A percentile compares a stretch with the other conserved stretches of the same genome.
These are phyloP conservation scores for Periophthalmodon schlosseri DNA, from an alignment of 2,113 vertebrate genomes.

Conservation along the genomic window DNA sequence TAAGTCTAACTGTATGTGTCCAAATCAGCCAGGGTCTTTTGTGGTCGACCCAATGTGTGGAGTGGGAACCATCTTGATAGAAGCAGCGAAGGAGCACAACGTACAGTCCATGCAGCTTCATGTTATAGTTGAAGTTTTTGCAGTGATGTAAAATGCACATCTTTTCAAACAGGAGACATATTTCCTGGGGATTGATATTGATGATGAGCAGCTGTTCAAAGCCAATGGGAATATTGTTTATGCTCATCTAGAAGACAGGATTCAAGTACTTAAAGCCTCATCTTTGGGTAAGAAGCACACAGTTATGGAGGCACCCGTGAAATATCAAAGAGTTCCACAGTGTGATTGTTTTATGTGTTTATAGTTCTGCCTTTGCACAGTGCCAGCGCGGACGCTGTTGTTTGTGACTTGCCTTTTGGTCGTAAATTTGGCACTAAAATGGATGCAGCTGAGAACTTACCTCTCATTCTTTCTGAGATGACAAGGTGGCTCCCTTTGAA, in stretches of 20 bases:
- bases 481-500: slow-evolving; percentile 79
- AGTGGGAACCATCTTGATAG: slow-evolving; percentile 87
- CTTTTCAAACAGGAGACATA: slow-evolving; percentile 71
- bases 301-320: not conserved
- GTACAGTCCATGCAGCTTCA: slow-evolving; percentile 56
- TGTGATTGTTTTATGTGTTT: slow-evolving; percentile 28
- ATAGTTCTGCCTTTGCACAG: slow-evolving; percentile 82
- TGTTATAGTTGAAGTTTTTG: not conserved
- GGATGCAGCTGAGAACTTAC: slow-evolving; percentile 74
- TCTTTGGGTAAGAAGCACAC: slow-evolving; percentile 75
- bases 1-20: not conserved
- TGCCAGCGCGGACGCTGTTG: slow-evolving; percentile 79
- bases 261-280: slow-evolving; percentile 84
- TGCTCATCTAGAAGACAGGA: slow-evolving; percentile 74
- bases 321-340: not conserved
- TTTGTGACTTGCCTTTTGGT: slow-evolving; percentile 93
- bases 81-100: slow-evolving; percentile 88
- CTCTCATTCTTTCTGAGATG: slow-evolving; percentile 84
- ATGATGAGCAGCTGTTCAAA: slow-evolving; percentile 81
- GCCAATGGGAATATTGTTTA: slow-evolving; percentile 80
- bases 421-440: slow-evolving; percentile 86
- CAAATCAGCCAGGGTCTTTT: slow-evolving; percentile 75
- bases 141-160: not conserved
- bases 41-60: slow-evolving; percentile 96
- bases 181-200: slow-evolving; percentile 85